Evolutionary conservation across 1,140 invertebrate genomes (phyloP).

Genomic region (Triops cancriformis): DNA sequence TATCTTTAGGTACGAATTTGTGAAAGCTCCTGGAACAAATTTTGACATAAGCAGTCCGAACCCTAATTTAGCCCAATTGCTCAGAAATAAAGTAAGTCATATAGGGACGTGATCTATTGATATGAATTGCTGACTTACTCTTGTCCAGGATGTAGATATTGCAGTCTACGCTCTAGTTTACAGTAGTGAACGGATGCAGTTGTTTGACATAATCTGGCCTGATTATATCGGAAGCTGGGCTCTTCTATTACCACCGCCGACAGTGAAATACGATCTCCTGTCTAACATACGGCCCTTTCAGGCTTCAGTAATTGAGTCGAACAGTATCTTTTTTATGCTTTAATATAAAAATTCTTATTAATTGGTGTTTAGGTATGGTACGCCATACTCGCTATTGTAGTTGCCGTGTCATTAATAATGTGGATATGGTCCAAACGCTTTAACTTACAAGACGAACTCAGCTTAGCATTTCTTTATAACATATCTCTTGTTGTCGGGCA

Average conservation of each 20-base stretch:
- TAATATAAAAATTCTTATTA: neutral
- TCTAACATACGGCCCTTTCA: neutral
- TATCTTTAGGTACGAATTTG: neutral
- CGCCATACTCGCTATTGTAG: neutral
- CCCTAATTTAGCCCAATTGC: neutral
- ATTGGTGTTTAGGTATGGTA: neutral
- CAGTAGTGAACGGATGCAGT: neutral
- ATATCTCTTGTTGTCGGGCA: neutral
- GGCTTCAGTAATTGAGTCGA: neutral
- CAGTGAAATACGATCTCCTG: neutral
- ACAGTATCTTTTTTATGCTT: neutral
- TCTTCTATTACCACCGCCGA: neutral
- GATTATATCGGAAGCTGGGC: neutral
- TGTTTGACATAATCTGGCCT: neutral
- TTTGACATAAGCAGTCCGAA: neutral
- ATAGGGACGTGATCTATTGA: neutral
- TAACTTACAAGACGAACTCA: neutral
- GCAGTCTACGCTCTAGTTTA: neutral
- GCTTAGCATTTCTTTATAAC: neutral
- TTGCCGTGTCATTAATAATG: neutral
- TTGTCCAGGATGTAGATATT: neutral
- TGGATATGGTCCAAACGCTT: neutral
- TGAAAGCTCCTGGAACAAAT: neutral
- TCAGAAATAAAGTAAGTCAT: neutral
- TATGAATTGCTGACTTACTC: neutral